These are phyloP conservation scores for Taeniopygia guttata DNA, from an alignment of 2,797 vertebrate genomes.

Conservation along the genomic window DNA sequence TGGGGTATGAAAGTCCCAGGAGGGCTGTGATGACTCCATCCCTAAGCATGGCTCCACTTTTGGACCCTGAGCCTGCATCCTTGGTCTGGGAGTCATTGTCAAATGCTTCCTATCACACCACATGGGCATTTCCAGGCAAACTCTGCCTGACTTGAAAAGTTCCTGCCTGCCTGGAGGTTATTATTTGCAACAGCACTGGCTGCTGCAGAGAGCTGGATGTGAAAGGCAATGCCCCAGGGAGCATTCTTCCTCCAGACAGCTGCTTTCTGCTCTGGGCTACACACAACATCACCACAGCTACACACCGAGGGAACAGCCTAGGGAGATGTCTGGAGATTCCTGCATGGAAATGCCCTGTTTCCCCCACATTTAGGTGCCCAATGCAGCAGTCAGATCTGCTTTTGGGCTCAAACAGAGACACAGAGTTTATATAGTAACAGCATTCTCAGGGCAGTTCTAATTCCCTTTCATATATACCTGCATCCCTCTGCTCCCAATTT, in stretches of 20 bases:
- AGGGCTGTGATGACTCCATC: not conserved
- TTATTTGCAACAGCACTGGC: not conserved
- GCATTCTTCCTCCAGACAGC: not conserved
- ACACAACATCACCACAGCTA: not conserved
- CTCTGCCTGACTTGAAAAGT: not conserved
- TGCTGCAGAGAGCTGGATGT: not conserved
- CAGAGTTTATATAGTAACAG: rapidly evolving
- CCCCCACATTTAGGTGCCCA: not conserved
- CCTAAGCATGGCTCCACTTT: not conserved
- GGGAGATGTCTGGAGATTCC: not conserved
- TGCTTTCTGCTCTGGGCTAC: not conserved
- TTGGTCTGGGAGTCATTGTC: not conserved
- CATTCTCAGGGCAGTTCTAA: rapidly evolving
- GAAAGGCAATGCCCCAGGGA: not conserved
- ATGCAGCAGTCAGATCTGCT: not conserved
- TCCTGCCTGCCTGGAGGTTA: not conserved
- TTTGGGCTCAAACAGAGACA: not conserved
- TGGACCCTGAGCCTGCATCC: not conserved
- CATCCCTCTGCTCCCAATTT: not conserved
- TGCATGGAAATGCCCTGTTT: not conserved
- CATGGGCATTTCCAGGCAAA: not conserved
- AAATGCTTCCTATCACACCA: rapidly evolving
- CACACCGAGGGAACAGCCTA: rapidly evolving
- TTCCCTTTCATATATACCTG: rapidly evolving
- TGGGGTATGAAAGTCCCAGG: not conserved